These are phyloP conservation scores for Loriculus beryllinus DNA, from an alignment of 2,797 vertebrate genomes.

Conservation along the genomic window DNA sequence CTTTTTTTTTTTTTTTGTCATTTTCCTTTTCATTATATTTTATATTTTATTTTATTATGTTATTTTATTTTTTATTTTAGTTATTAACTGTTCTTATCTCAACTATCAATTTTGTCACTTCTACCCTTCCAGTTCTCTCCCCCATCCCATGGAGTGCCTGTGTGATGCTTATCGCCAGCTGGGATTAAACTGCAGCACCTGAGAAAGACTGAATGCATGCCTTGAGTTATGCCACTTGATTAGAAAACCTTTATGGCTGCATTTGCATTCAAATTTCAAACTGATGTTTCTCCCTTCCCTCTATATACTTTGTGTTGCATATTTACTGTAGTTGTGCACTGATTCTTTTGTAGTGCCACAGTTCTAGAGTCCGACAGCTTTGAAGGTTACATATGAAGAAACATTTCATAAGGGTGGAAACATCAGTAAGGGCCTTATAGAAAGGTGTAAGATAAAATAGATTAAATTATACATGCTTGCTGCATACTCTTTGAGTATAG, in stretches of 20 bases:
- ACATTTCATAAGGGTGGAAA: background rate
- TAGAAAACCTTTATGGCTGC: background rate
- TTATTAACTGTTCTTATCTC: background rate
- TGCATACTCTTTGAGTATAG: background rate
- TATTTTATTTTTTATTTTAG: background rate
- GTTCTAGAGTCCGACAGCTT: background rate
- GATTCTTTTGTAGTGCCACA: background rate
- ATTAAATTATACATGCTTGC: background rate
- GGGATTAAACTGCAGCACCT: background rate
- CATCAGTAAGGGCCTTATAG: background rate
- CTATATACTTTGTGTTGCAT: background rate
- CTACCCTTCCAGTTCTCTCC: background rate
- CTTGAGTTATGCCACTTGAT: background rate
- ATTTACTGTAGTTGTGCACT: rapidly evolving
- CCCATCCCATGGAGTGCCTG: background rate
- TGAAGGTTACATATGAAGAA: background rate
- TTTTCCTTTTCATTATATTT: background rate
- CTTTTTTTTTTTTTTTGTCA: background rate
- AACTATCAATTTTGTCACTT: background rate
- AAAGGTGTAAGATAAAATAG: background rate
- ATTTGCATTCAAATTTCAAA: background rate
- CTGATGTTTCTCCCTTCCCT: background rate
- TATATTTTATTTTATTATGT: background rate
- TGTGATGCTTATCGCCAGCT: background rate
- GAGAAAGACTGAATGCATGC: rapidly evolving